Base-by-base conservation (phyloP, 2,113 vertebrate genomes). In the Stomatorhinus ivindoensis region DNA sequence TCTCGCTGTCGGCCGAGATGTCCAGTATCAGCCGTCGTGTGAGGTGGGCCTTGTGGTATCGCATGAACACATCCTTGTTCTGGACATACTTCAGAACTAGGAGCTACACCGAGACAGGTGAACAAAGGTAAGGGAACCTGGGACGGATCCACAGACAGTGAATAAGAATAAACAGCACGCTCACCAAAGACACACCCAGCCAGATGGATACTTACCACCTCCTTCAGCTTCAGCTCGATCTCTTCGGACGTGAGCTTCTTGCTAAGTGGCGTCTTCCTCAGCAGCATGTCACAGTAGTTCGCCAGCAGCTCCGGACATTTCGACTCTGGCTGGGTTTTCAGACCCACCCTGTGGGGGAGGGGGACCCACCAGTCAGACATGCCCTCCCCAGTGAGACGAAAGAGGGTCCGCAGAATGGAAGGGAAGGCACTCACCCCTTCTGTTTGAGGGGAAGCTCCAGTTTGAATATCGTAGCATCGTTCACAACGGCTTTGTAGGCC, bases 21-120 rank as follows among this genome's bases (percentile, higher is more conserved):
- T 99, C 98, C 91, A 99, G 92, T 95, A 99, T 99, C 92, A 99
- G 97, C 53, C 98, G 97, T 10, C 98, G 95, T 19, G 98, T 99
- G 93, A 99, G 95, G 91, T 99, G 98, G 91, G 98, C 98, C 96
- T 99, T 99, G 95, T 99, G 98, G 87, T 99, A 99, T 31, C 98
- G 95, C 98, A 99, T 99, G 94, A 99, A 99, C 91, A 99, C 98
- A 27, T 99, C 98, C 96, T 99, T 99, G 94, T 99, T 99, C 94
- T 99, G 98, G 92, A 99, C 98, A n/a, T 99, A 99, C 91, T 99
- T 99, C 92, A 99, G 96, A 93, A 99, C 98, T 93, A 99, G 94
- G 89, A 99, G 95, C 98, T 99, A 95, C 89, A 91, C 6, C 90
- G 85, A 35, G 93, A 39, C 73, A 42, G 31, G 73, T 8, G 35